These are phyloP conservation scores for Pomatorhinus ruficollis DNA, from an alignment of 2,113 vertebrate species.

Conservation along the genomic window DNA sequence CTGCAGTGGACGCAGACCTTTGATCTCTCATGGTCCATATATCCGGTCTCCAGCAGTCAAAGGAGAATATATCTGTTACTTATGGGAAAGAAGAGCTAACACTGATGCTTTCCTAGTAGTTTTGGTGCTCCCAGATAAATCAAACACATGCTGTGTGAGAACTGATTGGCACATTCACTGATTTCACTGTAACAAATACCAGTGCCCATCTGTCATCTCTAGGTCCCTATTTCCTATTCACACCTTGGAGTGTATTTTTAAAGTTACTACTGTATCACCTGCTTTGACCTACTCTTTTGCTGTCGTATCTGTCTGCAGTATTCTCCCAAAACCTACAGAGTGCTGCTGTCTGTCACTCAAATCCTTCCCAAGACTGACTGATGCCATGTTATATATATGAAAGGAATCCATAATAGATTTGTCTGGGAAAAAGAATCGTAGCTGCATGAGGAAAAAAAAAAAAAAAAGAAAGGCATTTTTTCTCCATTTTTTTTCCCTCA, in stretches of 20 bases:
- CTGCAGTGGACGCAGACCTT: background rate
- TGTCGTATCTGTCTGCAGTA: background rate
- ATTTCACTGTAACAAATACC: background rate
- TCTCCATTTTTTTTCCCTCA: background rate
- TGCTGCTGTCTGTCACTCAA: background rate
- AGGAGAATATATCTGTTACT: background rate
- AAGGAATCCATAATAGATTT: background rate
- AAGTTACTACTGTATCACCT: background rate
- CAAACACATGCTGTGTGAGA: background rate
- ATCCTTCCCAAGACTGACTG: background rate
- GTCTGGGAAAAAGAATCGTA: background rate
- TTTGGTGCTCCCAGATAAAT: background rate
- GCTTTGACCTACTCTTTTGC: background rate
- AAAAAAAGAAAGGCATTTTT: background rate
- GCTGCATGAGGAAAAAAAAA: background rate
- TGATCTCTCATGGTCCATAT: background rate
- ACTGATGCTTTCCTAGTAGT: background rate
- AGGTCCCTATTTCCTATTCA: background rate
- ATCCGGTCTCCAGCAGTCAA: background rate
- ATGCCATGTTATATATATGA: background rate
- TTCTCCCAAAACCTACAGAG: background rate
- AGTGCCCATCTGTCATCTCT: background rate
- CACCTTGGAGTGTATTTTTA: background rate
- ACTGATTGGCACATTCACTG: background rate
- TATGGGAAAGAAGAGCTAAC: background rate